These are phyloP conservation scores for Siniperca obscura DNA, from an alignment of 2,797 vertebrate species.

Conservation along the genomic window DNA sequence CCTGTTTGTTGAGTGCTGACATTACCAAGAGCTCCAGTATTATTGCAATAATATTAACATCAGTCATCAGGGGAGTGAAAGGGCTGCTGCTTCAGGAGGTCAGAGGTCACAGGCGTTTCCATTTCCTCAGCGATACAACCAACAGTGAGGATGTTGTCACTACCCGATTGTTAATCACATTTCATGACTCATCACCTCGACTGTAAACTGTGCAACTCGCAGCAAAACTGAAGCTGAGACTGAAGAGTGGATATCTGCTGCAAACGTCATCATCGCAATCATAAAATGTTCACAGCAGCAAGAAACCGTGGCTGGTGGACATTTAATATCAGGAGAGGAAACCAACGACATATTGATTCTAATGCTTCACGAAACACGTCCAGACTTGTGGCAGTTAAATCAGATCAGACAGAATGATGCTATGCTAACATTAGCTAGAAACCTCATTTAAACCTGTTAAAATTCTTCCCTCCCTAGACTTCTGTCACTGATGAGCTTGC, in stretches of 20 bases:
- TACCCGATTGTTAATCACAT: neutral
- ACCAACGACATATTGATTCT: neutral
- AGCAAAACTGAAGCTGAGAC: neutral
- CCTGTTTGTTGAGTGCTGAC: neutral
- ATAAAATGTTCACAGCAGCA: too few relatives aligned
- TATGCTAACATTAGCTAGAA: neutral
- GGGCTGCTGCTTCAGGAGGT: slow-evolving; percentile 5
- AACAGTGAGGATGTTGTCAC: neutral
- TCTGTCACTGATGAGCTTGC: neutral
- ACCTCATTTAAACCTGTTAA: neutral
- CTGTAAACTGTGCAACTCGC: slow-evolving; percentile 19
- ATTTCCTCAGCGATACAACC: neutral
- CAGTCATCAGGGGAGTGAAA: slow-evolving; percentile 7
- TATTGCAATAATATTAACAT: slow-evolving; percentile 42
- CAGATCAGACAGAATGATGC: neutral
- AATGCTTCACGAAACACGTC: neutral
- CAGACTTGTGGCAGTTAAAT: too few relatives aligned
- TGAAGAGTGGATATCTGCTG: neutral
- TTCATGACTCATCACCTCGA: neutral
- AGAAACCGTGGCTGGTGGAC: too few relatives aligned
- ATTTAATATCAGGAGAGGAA: neutral
- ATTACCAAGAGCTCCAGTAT: neutral
- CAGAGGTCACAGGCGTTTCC: slow-evolving; percentile 17
- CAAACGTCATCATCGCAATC: neutral
- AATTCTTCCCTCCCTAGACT: too few relatives aligned